Conservation (phyloP, 2,797 vertebrate genomes). For the Xerus rutilus region DNA sequence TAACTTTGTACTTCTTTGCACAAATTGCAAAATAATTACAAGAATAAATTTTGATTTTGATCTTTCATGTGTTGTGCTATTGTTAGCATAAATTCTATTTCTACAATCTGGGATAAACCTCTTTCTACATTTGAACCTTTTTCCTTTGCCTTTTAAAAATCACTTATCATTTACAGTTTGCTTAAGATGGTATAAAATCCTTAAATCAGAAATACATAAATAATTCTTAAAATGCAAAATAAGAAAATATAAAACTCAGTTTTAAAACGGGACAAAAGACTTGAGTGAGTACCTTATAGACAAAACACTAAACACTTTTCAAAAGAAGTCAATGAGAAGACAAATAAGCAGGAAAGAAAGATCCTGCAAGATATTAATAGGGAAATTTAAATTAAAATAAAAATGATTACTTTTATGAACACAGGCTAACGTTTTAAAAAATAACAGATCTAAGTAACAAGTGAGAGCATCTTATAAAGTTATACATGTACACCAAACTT, state of each 20-base stretch:
- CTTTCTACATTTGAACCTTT: not conserved
- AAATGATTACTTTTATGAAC: not conserved
- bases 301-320: not conserved
- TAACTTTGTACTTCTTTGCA: not conserved
- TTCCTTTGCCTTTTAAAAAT: not conserved
- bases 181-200: not conserved
- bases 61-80: not conserved
- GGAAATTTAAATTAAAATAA: not conserved
- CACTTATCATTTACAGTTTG: not conserved
- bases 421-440: not conserved
- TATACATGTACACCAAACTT: not conserved
- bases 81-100: conserved; percentile 19
- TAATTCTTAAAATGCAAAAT: not conserved
- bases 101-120: not conserved
- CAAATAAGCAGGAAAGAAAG: not conserved
- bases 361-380: not conserved
- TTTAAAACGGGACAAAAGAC: not conserved
- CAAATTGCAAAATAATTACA: not conserved
- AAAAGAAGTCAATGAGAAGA: not conserved
- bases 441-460: not conserved
- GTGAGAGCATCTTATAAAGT: not conserved
- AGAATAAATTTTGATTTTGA: not conserved
- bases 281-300: not conserved
- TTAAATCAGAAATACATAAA: not conserved
- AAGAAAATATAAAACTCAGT: not conserved